Conservation (phyloP, 64 coral and sea anemone species). For the Astreopora myriophthalma region DNA sequence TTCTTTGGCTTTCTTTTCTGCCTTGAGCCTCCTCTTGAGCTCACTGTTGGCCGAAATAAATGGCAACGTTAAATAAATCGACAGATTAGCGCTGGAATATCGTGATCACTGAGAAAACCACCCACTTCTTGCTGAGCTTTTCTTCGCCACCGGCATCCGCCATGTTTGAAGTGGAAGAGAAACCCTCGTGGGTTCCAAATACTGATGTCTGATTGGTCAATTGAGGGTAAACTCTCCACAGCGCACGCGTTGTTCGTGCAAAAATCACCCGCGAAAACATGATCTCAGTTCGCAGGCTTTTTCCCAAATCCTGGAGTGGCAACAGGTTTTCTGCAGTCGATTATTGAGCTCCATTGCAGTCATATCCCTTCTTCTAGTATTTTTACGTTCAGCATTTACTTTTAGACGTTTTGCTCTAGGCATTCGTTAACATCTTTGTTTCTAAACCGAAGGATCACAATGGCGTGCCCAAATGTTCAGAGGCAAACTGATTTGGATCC, state of each 20-base stretch:
- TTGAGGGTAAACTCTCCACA: constrained; percentile 50
- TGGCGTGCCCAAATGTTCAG: not conserved
- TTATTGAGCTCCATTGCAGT: not conserved
- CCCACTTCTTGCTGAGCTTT: constrained; percentile 94
- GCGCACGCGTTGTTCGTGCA: constrained; percentile 52
- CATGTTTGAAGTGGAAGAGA: constrained; percentile 68
- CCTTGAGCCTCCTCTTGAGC: constrained; percentile 88
- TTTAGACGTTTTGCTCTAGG: not conserved
- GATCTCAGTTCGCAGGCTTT: not conserved
- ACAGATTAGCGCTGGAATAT: not conserved
- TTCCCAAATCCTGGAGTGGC: not conserved
- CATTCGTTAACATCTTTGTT: not conserved
- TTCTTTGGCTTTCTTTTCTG: constrained; percentile 97
- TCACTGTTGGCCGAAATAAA: constrained; percentile 56
- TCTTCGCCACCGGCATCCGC: constrained; percentile 83
- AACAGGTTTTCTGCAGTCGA: not conserved
- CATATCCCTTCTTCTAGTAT: not conserved
- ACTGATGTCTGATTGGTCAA: constrained; percentile 65
- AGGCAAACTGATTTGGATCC: not conserved
- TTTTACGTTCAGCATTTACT: not conserved
- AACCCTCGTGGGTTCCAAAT: constrained; percentile 47
- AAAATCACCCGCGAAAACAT: constrained; percentile 53
- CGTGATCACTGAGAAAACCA: not conserved
- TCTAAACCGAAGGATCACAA: not conserved
- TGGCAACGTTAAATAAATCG: not conserved